Percentiles rank a stretch among this genome's conserved stretches.
These are phyloP conservation scores for Laothoe populi DNA, from an alignment of 2,888 invertebrate species.

Conservation along the genomic window DNA sequence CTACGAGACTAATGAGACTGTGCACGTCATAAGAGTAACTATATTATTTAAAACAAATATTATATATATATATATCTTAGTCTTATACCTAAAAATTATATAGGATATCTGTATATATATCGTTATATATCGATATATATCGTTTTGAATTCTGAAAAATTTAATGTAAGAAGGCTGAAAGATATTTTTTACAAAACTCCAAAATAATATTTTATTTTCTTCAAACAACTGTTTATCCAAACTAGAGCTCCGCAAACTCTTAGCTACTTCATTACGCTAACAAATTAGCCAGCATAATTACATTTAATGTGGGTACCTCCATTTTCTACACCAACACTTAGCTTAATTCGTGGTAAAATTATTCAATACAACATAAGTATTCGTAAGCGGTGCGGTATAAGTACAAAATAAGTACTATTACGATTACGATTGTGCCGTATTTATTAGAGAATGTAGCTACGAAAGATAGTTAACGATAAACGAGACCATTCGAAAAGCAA, in stretches of 20 bases:
- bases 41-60: too few relatives aligned
- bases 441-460: too few relatives aligned
- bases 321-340: slow-evolving; percentile 30
- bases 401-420: background rate
- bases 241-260: slow-evolving; percentile 42
- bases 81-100: too few relatives aligned
- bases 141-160: too few relatives aligned
- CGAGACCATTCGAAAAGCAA: too few relatives aligned
- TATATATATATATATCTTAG: too few relatives aligned
- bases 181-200: background rate
- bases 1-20: too few relatives aligned
- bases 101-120: too few relatives aligned
- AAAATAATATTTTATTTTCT: slow-evolving; percentile 13
- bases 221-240: slow-evolving; percentile 36
- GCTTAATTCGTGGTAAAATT: slow-evolving; percentile 26
- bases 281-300: slow-evolving; percentile 48
- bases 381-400: slow-evolving; percentile 7
- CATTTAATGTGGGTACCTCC: slow-evolving; percentile 47
- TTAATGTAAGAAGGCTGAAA: too few relatives aligned
- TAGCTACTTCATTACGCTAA: slow-evolving; percentile 50
- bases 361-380: slow-evolving; percentile 25
- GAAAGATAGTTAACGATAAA: too few relatives aligned
- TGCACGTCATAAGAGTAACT: too few relatives aligned
- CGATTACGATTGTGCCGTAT: background rate
- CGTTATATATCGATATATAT: too few relatives aligned